phyloP scores from a whole-genome alignment of 2,797 vertebrate species.

The Karalla daura region DNA sequence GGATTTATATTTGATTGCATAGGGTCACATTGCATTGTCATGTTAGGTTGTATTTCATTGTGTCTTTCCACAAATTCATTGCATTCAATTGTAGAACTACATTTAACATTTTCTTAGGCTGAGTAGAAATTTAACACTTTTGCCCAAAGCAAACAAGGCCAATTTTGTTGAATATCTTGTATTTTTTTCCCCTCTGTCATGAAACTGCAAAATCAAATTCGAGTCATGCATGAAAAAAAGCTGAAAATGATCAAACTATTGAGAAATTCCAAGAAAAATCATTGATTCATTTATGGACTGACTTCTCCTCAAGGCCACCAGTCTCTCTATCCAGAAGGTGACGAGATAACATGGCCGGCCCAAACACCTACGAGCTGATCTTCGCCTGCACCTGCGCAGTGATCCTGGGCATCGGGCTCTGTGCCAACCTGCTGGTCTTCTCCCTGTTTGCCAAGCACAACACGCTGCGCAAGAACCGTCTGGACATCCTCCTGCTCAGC shows the following conservation, averaged over 20 bases:
- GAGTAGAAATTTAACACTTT: too few relatives aligned
- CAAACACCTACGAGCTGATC: conserved; percentile 79
- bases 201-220: neutral
- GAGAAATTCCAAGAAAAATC: neutral
- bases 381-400: conserved; percentile 82
- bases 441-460: conserved; percentile 83
- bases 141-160: too few relatives aligned
- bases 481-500: conserved; percentile 84
- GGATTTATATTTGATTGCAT: neutral
- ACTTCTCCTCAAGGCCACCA: neutral
- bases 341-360: conserved; percentile 49
- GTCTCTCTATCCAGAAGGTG: conserved; percentile 39
- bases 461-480: conserved; percentile 80
- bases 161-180: too few relatives aligned
- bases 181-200: too few relatives aligned
- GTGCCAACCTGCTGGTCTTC: conserved; percentile 84
- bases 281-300: neutral
- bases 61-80: too few relatives aligned
- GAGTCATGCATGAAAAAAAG: neutral
- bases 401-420: conserved; percentile 82
- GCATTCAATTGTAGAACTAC: too few relatives aligned
- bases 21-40: too few relatives aligned
- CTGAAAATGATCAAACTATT: neutral
- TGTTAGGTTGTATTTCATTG: too few relatives aligned
- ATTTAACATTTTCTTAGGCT: too few relatives aligned